Evolutionary conservation across 1,140 invertebrate genomes (phyloP).

Genomic region (Drosophila bocki): DNA sequence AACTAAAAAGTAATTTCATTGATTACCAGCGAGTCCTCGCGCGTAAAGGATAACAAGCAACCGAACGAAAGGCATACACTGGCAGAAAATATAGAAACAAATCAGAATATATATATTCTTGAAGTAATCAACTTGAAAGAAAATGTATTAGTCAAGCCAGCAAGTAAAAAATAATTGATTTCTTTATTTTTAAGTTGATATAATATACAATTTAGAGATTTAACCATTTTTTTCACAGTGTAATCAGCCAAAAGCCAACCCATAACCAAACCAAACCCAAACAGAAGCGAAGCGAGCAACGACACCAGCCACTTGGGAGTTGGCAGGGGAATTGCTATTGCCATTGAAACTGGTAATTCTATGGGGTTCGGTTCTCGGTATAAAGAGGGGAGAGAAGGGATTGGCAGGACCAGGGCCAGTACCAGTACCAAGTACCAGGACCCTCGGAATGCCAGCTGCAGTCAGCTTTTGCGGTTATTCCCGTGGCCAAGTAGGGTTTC

Average conservation of each 20-base stretch:
- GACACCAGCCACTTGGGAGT: constrained; percentile 65
- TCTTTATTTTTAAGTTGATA: too few species aligned
- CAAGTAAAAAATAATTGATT: too few species aligned
- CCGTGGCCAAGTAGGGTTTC: constrained; percentile 3
- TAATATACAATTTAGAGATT: too few species aligned
- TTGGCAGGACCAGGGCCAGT: neutral
- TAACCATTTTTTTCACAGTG: neutral
- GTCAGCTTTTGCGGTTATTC: constrained; percentile 19
- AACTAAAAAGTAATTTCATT: constrained; percentile 82
- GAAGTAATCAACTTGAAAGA: too few species aligned
- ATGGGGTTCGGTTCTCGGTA: neutral
- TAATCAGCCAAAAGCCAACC: constrained; percentile 23
- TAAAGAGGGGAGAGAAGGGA: too few species aligned
- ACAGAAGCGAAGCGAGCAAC: constrained; percentile 54
- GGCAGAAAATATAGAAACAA: too few species aligned
- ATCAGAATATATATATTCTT: too few species aligned
- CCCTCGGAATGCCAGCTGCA: constrained; percentile 10
- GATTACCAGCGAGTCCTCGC: constrained; percentile 64
- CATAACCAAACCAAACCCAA: constrained; percentile 39
- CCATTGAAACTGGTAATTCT: constrained; percentile 25
- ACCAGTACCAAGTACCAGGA: neutral
- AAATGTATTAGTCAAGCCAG: too few species aligned
- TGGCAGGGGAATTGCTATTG: constrained; percentile 39
- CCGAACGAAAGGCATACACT: constrained; percentile 20
- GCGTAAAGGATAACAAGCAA: constrained; percentile 67